phyloP scores from a whole-genome alignment of 2,113 vertebrate genomes.

The Chrysochloris asiatica region DNA sequence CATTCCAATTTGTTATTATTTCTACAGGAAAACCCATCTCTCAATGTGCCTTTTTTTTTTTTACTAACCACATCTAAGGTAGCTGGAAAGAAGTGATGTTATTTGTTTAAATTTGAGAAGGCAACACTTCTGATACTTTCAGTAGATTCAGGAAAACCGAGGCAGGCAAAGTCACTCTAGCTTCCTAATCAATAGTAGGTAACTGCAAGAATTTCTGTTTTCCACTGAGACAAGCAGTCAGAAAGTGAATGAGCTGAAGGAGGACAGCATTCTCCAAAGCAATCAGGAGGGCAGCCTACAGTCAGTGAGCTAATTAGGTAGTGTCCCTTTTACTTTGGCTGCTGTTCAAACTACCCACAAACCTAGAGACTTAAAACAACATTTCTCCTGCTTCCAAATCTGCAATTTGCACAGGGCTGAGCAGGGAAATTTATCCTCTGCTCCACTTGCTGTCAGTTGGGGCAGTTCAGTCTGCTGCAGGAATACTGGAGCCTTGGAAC shows the following conservation, averaged over 20 bases:
- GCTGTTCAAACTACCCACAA: background rate
- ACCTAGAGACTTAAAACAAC: background rate
- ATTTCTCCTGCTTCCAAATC: background rate
- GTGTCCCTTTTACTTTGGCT: background rate
- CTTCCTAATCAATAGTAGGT: background rate
- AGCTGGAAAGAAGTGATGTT: slow-evolving; percentile 5
- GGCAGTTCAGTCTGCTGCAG: background rate
- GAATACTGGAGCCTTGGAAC: background rate
- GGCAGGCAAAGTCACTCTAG: background rate
- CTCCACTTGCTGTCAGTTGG: too few species aligned
- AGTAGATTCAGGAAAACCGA: background rate
- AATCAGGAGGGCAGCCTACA: background rate
- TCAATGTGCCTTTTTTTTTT: too few species aligned
- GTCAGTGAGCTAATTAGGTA: background rate
- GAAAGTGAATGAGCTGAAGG: background rate
- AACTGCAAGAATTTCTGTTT: background rate
- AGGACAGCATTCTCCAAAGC: background rate
- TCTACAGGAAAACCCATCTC: background rate
- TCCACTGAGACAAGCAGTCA: background rate
- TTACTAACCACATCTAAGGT: background rate
- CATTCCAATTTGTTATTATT: background rate
- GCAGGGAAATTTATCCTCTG: background rate
- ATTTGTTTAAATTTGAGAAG: background rate
- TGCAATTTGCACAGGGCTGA: background rate
- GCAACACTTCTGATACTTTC: background rate